These are phyloP conservation scores for Aldabrachelys gigantea DNA, from an alignment of 2,113 vertebrate species.

Conservation along the genomic window DNA sequence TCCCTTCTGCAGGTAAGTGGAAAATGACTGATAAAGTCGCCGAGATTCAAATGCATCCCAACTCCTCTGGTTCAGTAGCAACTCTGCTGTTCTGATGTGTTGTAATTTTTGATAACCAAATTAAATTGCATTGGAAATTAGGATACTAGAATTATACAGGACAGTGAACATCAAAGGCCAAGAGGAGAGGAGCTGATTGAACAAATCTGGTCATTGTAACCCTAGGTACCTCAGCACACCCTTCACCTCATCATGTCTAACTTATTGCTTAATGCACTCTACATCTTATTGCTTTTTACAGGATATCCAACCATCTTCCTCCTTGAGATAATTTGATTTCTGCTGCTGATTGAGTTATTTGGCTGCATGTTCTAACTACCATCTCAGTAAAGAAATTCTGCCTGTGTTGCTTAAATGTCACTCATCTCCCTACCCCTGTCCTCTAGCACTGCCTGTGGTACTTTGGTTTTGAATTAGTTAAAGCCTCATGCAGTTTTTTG, in stretches of 20 bases:
- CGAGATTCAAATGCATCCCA: background rate
- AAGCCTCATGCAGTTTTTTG: background rate
- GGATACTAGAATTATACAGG: background rate
- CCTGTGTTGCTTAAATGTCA: background rate
- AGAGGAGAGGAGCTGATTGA: background rate
- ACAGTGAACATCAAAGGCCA: background rate
- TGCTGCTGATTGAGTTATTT: background rate
- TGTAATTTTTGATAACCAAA: background rate
- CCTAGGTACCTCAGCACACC: constrained; percentile 14
- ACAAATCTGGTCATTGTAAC: background rate
- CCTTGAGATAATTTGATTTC: background rate
- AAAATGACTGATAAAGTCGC: background rate
- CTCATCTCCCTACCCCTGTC: background rate
- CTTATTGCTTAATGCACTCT: background rate
- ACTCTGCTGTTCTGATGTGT: background rate
- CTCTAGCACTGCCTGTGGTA: background rate
- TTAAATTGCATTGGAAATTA: background rate
- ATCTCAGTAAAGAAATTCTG: constrained; percentile 33
- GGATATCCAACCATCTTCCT: background rate
- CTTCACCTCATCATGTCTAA: constrained; percentile 28
- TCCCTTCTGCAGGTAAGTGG: constrained; percentile 42
- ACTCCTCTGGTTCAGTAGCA: background rate
- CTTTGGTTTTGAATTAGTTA: constrained; percentile 1
- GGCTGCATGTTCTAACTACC: constrained; percentile 14
- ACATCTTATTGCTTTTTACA: constrained; percentile 19